Evolutionary conservation across 2,113 vertebrate genomes (phyloP).

Genomic region (Seriola quinqueradiata): DNA sequence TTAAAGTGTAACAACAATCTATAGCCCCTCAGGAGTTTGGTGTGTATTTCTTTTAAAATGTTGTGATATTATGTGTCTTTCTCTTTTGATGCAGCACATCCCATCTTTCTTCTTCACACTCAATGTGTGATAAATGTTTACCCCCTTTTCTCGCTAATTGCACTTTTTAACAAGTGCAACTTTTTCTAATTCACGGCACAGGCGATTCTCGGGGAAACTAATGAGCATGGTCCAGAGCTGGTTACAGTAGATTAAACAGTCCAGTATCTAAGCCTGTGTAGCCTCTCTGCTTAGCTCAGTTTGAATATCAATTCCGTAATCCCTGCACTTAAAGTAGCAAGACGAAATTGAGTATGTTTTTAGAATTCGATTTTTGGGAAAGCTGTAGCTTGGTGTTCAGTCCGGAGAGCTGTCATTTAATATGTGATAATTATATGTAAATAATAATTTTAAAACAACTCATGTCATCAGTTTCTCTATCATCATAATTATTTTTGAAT

Average conservation of each 20-base stretch:
- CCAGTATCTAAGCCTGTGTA: not conserved
- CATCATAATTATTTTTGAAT: not conserved
- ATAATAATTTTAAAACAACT: not conserved
- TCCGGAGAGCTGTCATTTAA: not conserved
- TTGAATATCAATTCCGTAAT: constrained; percentile 6
- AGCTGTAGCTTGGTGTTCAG: not conserved
- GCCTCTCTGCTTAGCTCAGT: constrained; percentile 8
- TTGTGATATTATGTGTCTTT: not conserved
- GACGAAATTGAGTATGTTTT: not conserved
- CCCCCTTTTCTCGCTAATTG: not conserved
- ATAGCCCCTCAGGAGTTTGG: not conserved
- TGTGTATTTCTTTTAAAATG: not conserved
- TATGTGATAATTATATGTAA: not conserved
- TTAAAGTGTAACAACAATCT: not conserved
- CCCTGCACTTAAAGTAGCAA: not conserved
- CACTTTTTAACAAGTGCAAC: constrained; percentile 21
- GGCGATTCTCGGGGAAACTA: constrained; percentile 1
- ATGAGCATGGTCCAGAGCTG: constrained; percentile 16
- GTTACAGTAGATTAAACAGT: constrained; percentile 29
- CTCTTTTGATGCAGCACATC: not conserved
- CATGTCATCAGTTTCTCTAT: not conserved
- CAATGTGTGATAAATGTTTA: not conserved
- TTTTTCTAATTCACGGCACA: not conserved
- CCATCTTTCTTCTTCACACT: not conserved
- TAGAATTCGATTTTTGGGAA: not conserved